A percentile compares a stretch with the other conserved stretches of the same genome.
Evolutionary conservation across 2,797 vertebrate genomes (phyloP).

Genomic region (Neoniphon sammara): DNA sequence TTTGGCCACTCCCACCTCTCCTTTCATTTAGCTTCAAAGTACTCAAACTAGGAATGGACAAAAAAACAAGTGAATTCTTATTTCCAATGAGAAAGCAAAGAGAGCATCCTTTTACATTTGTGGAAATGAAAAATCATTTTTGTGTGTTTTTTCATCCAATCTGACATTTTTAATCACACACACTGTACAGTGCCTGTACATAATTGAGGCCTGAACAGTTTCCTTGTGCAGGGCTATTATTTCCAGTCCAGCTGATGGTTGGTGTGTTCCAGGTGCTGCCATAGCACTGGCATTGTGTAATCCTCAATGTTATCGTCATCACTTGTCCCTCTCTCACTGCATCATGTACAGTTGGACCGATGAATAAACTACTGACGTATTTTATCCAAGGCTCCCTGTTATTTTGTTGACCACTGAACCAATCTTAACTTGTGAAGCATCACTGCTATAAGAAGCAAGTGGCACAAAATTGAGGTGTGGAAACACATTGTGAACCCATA

Average conservation of each 20-base stretch:
- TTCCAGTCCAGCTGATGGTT: slow-evolving; percentile 76
- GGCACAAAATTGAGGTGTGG: too few species aligned
- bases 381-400: slow-evolving; percentile 69
- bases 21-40: slow-evolving; percentile 74
- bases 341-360: slow-evolving; percentile 83
- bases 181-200: slow-evolving; percentile 75
- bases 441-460: too few species aligned
- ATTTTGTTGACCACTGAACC: slow-evolving; percentile 17
- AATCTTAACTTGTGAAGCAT: too few species aligned
- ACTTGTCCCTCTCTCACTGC: slow-evolving; percentile 82
- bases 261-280: slow-evolving; percentile 81
- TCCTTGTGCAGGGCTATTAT: slow-evolving; percentile 72
- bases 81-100: slow-evolving; percentile 62
- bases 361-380: slow-evolving; percentile 82
- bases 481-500: too few species aligned
- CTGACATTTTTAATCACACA: slow-evolving; percentile 74
- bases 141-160: slow-evolving; percentile 75
- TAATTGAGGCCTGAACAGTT: slow-evolving; percentile 72
- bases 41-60: slow-evolving; percentile 54
- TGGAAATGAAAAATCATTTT: slow-evolving; percentile 71
- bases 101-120: slow-evolving; percentile 76
- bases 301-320: slow-evolving; percentile 77
- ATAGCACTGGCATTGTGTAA: slow-evolving; percentile 77
- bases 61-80: slow-evolving; percentile 47
- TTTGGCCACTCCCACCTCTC: slow-evolving; percentile 73